A percentile compares a stretch with the other conserved stretches of the same genome.
Conservation (phyloP, 2,888 invertebrate genomes). For the Pammene aurita region DNA sequence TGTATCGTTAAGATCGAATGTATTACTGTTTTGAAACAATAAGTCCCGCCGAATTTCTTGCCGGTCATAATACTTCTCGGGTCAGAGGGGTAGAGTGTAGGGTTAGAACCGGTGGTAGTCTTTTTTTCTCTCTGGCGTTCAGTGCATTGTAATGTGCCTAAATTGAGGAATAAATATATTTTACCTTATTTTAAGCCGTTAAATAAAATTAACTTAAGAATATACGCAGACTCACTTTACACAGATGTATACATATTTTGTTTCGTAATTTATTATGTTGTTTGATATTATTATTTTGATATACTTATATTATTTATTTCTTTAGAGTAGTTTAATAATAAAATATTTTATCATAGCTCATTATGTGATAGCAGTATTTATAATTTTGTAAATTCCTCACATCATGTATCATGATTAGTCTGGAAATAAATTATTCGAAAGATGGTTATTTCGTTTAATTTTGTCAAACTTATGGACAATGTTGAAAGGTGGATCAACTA, state of each 20-base stretch:
- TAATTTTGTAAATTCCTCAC: slow-evolving; percentile 62
- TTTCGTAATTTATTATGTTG: neutral
- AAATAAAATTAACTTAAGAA: neutral
- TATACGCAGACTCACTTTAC: slow-evolving; percentile 15
- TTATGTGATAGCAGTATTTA: slow-evolving; percentile 64
- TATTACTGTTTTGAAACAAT: no score
- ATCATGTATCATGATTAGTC: slow-evolving; percentile 58
- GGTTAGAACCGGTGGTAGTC: no score
- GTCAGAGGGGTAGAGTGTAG: no score
- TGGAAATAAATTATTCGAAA: slow-evolving; percentile 53
- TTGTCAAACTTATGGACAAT: neutral
- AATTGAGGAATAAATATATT: no score
- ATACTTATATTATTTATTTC: slow-evolving; percentile 28
- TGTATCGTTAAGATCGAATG: no score
- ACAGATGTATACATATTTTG: slow-evolving; percentile 4
- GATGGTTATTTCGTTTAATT: slow-evolving; percentile 33
- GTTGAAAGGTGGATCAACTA: neutral
- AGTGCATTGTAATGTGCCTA: no score
- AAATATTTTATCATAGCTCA: slow-evolving; percentile 52
- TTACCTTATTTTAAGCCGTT: no score
- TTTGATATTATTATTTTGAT: no score
- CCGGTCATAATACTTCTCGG: no score
- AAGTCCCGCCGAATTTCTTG: no score
- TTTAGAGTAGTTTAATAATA: slow-evolving; percentile 1
- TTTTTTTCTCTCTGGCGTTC: no score